Percentiles rank a stretch among this genome's conserved stretches.
Evolutionary conservation across 2,888 invertebrate species (phyloP).

Genomic region (Pyrocoelia pectoralis): DNA sequence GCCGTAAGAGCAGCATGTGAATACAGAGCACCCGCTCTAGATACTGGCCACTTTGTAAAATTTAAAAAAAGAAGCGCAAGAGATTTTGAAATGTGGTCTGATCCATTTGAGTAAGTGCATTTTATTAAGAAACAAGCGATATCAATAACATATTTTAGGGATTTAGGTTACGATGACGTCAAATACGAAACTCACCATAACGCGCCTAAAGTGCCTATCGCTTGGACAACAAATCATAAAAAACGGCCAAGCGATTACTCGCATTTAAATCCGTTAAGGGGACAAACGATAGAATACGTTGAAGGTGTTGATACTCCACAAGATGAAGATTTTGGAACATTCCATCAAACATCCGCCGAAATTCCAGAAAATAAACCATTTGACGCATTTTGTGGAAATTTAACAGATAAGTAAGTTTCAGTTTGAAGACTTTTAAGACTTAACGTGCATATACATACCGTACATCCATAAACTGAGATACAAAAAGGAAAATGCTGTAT

Average conservation of each 20-base stretch:
- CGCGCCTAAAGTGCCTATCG: constrained; percentile 35
- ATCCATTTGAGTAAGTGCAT: constrained; percentile 23
- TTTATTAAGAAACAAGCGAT: not conserved
- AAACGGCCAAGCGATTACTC: constrained; percentile 40
- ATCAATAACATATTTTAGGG: not conserved
- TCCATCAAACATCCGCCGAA: constrained; percentile 61
- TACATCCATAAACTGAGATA: not conserved
- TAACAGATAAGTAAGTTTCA: constrained; percentile 57
- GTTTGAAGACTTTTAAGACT: not conserved
- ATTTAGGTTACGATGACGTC: constrained; percentile 14
- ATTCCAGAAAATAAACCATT: constrained; percentile 60
- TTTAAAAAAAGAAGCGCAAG: constrained; percentile 4
- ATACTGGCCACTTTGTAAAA: constrained; percentile 40
- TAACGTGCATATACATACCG: not conserved
- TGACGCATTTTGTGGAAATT: constrained; percentile 64
- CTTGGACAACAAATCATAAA: constrained; percentile 39
- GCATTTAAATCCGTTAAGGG: constrained; percentile 44
- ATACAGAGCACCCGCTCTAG: constrained; percentile 32
- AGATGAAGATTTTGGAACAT: constrained; percentile 54
- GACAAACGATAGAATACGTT: constrained; percentile 45
- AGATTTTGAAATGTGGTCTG: constrained; percentile 12
- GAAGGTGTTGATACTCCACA: constrained; percentile 35
- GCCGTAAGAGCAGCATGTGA: constrained; percentile 58
- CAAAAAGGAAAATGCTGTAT: too few relatives aligned
- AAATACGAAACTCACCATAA: constrained; percentile 26